Base-by-base conservation (phyloP, 2,797 vertebrate species). In the Silurus lanzhouensis region DNA sequence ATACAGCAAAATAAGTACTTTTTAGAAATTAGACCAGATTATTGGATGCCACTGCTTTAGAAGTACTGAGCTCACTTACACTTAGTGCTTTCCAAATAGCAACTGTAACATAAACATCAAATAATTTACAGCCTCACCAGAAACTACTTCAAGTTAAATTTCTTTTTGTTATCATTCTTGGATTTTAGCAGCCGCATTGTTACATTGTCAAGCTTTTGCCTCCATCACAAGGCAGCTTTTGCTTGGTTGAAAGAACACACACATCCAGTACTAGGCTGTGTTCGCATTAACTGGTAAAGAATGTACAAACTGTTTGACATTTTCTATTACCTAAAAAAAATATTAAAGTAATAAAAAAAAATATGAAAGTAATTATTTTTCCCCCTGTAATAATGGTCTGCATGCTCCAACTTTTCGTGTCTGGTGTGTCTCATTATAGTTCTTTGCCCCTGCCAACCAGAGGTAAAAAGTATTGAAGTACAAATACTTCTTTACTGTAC, bases 61-160 rank as follows among this genome's bases (percentile, higher is more conserved):
- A 61, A 19, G 31, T 67, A 66, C 10, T 60, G 60, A 25, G 38
- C n/a, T 55, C n/a, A 77, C 77, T 83, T 83, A 1, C 48, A 44
- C 20, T 67, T 70, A 27, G 10, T 72, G 13, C 31, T 63, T 77
- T 61, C 63, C 76, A 84, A 61, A 77, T 71, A 20, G n/a, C n/a
- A 80, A 48, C 8, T 25, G 31, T 79, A 20, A 27, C 44, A 80
- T 66, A 83, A 67, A 74, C 13, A 46, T 74, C 58, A 72, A 52
- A 68, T 38, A 5, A 60, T 20, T 2, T 66, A 64, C 25, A 77
- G 7, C n/a, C n/a, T 72, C 0, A 22, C 27, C 13, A 13, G 5
- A 68, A 25, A 27, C 12, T 2, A n/a, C 25, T 31, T 75, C 44
- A 48, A 22, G 38, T 58, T 60, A 22, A 22, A 66, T 9, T 46